phyloP scores from a whole-genome alignment of 2,888 invertebrate genomes.

The Hesperia comma region DNA sequence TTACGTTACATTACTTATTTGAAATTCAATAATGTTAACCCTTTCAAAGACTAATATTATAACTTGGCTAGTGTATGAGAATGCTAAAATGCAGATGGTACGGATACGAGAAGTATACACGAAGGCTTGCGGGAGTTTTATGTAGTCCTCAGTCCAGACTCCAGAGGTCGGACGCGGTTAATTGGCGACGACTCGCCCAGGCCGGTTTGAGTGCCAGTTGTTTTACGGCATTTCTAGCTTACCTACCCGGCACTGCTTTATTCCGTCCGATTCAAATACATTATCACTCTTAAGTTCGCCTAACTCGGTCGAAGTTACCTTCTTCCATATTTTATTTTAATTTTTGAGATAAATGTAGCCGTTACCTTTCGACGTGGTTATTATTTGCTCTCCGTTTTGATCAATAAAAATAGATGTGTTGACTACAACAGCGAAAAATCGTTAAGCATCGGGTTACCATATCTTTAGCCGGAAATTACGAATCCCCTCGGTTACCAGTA shows the following conservation, averaged over 20 bases:
- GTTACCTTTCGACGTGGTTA: background rate
- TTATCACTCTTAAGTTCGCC: slow-evolving; percentile 15
- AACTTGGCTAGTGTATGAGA: no score
- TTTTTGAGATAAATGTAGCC: background rate
- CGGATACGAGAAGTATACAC: background rate
- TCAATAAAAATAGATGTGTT: slow-evolving; percentile 2
- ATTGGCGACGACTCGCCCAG: slow-evolving; percentile 71
- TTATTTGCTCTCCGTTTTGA: no score
- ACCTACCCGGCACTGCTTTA: slow-evolving; percentile 43
- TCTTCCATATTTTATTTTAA: background rate
- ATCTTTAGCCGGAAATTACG: slow-evolving; percentile 71
- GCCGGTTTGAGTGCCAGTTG: slow-evolving; percentile 73
- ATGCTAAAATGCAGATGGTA: background rate
- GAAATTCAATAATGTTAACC: no score
- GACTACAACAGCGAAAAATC: background rate
- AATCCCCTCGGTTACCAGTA: slow-evolving; percentile 60
- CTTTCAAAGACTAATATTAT: no score
- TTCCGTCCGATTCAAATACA: slow-evolving; percentile 35
- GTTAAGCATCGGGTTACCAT: slow-evolving; percentile 55
- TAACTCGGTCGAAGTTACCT: background rate
- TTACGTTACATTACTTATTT: no score
- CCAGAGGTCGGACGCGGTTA: slow-evolving; percentile 77
- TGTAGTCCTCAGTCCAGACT: slow-evolving; percentile 34
- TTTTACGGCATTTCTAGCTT: slow-evolving; percentile 72
- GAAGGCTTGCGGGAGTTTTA: slow-evolving; percentile 17